phyloP scores from a whole-genome alignment of 2,797 vertebrate species.

The Scyliorhinus canicula region DNA sequence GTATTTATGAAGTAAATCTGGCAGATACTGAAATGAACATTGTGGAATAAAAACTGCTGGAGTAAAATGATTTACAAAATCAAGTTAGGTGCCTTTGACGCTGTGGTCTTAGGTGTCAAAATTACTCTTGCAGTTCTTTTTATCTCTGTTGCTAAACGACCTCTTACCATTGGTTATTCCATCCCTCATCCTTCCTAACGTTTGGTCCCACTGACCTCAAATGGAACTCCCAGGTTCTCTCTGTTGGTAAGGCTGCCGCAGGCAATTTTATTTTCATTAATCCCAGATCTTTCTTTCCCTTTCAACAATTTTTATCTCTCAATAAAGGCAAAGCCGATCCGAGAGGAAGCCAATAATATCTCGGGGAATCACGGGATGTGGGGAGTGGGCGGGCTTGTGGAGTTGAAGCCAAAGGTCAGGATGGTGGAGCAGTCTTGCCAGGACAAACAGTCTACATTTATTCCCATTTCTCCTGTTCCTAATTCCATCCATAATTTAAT shows the following conservation, averaged over 20 bases:
- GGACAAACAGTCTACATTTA: too few relatives aligned
- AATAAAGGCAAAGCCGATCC: neutral
- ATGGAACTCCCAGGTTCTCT: neutral
- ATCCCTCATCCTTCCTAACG: neutral
- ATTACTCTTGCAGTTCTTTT: neutral
- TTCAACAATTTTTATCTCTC: neutral
- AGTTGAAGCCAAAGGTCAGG: too few relatives aligned
- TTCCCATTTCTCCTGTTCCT: too few relatives aligned
- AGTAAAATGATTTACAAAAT: neutral
- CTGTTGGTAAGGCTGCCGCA: neutral
- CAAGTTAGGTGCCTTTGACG: neutral
- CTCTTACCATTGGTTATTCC: neutral
- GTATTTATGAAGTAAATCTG: neutral
- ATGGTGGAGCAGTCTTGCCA: too few relatives aligned
- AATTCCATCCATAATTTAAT: too few relatives aligned
- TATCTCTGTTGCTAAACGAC: neutral
- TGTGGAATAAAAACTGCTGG: too few relatives aligned
- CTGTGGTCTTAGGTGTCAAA: neutral
- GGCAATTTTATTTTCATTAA: neutral
- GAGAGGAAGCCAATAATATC: neutral
- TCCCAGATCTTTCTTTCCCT: neutral
- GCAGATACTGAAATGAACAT: neutral
- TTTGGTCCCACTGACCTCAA: neutral
- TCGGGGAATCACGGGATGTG: neutral
- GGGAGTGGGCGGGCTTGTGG: neutral